Evolutionary conservation across 2,888 invertebrate genomes (phyloP), one percentile per base, ranked within the genome.

Genomic region (Lypha dubia): DNA sequence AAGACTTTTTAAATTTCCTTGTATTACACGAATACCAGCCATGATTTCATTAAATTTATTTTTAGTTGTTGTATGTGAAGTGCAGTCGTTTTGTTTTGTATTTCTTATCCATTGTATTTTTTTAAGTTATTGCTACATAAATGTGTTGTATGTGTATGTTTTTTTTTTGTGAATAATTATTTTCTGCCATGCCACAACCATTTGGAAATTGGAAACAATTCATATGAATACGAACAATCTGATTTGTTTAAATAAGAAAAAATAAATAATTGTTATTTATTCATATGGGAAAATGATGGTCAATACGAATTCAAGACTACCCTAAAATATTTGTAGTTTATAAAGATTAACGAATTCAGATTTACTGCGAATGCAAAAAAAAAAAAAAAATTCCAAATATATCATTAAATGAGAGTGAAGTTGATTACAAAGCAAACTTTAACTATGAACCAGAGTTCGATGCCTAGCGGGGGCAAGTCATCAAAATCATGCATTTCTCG

Each of bases 1-100:
- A 65, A 60, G 35, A 56, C 53, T 44, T 3, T n/a, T 70, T 63
- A 67, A 79, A 60, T 84, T 84, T 79, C 74, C 75, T 75, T 70
- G 46, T 60, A 56, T 49, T 51, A 58, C 77, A 60, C 63, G 44
- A 62, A 77, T 68, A 68, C 44, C 77, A 71, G 63, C 53, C 79
- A 46, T 56, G 71, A 63, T 71, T 79, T 76, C 67, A 76, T 60
- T 71, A 15, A 35, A 65, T 70, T 22, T 65, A 17, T 32, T 44
- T 20, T 22, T 65, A 3, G 1, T 63, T 70, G 20, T 70, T 70
- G 32, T 46, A 20, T 70, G 41, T 17, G 44, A 53, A 51, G 51
- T 70, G n/a, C n/a, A n/a, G n/a, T n/a, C n/a, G n/a, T n/a, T n/a
- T n/a, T 38, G 2, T 53, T 35, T 35, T 51, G n/a, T n/a, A 53